Evolutionary conservation across 1,140 invertebrate species (phyloP).

Genomic region (Drosophila dunni): DNA sequence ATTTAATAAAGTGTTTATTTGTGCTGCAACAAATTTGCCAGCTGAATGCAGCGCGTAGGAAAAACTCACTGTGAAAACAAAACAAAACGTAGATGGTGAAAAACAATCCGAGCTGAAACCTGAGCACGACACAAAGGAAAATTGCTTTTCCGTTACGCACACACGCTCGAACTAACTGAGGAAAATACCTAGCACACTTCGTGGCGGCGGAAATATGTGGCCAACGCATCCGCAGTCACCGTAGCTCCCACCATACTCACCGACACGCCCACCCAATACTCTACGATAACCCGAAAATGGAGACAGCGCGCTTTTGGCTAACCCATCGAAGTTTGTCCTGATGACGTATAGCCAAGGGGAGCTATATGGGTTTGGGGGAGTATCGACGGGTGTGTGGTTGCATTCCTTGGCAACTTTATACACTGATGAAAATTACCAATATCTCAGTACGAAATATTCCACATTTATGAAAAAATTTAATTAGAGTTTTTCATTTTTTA

Average conservation of each 20-base stretch:
- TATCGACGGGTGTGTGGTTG: slow-evolving; percentile 14
- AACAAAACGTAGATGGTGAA: slow-evolving; percentile 44
- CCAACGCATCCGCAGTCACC: slow-evolving; percentile 45
- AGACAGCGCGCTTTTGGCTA: slow-evolving; percentile 48
- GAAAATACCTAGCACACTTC: slow-evolving; percentile 77
- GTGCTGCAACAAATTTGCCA: slow-evolving; percentile 81
- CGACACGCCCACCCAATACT: background rate
- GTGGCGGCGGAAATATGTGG: slow-evolving; percentile 74
- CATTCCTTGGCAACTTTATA: slow-evolving; percentile 56
- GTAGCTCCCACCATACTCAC: background rate
- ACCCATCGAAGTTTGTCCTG: slow-evolving; percentile 66
- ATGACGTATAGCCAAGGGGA: slow-evolving; percentile 58
- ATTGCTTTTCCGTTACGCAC: slow-evolving; percentile 79
- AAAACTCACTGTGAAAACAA: slow-evolving; percentile 41
- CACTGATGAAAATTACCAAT: background rate
- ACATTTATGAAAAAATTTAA: too few relatives aligned
- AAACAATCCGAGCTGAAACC: slow-evolving; percentile 73
- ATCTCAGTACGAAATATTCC: too few relatives aligned
- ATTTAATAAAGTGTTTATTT: slow-evolving; percentile 84
- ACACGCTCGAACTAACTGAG: slow-evolving; percentile 41
- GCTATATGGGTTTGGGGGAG: background rate
- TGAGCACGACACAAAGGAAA: slow-evolving; percentile 81
- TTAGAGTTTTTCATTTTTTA: too few relatives aligned
- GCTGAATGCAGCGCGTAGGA: slow-evolving; percentile 64
- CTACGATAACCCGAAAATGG: slow-evolving; percentile 11